Evolutionary conservation across 2,888 invertebrate genomes (phyloP), one percentile per base, ranked within the genome.

Genomic region (Trachelus troglodyta): DNA sequence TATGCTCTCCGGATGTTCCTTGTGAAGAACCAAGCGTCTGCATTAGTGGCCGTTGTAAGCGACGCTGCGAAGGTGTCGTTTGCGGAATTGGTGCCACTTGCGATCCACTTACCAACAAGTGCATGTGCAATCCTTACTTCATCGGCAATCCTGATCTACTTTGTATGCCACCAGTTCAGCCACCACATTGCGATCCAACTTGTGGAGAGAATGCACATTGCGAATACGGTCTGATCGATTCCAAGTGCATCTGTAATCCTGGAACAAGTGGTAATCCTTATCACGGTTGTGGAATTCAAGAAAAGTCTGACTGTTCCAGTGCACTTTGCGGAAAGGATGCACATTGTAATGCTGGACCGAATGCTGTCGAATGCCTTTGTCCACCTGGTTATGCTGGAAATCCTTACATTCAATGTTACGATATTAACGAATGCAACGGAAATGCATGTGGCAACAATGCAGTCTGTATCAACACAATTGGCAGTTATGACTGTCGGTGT

Each of bases 81-180:
- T 98, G 98, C 88, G 98, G 98, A 11, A 94, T 97, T 68, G 98
- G 98, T 11, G 98, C 98, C 30, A 94, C 95, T 76, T 98, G 98
- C 89, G 96, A 97, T 88, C 94, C 94, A 85, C 93, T 94, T 76
- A 95, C 95, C 40, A 97, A 97, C 82, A 95, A 95, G 92, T 98
- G 98, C 91, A 94, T 96, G 74, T 98, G 98, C 88, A 95, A 97
- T 89, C 95, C 96, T 23, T 96, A 96, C 89, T 97, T 97, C 90
- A 94, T 97, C 82, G 98, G 98, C 86, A 97, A 98, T 90, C 97
- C 98, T 1, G 96, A 97, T 89, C 92, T 97, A 35, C 93, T 98
- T 75, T 98, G 98, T 88, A 97, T 97, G 95, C 97, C 98, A 96
- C 96, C 97, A 37, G 94, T 96, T 81, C 93, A 94, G 78, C 95